Evolutionary conservation across 2,888 invertebrate genomes (phyloP).

Genomic region (Cyclophora punctaria): DNA sequence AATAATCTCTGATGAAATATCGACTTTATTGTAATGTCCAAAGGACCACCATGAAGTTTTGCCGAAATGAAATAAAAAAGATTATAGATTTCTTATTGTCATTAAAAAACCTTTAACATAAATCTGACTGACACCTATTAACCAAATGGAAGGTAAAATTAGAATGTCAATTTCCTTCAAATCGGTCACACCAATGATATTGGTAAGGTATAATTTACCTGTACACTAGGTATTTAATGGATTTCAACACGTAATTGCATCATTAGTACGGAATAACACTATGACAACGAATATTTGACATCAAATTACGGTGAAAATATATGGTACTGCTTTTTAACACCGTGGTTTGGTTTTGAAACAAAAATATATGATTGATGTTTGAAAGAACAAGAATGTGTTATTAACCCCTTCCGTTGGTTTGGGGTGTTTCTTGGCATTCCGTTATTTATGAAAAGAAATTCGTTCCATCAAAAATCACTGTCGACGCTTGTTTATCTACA

Average conservation of each 20-base stretch:
- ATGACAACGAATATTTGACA: not conserved
- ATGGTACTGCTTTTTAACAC: too few relatives aligned
- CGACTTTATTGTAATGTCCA: too few relatives aligned
- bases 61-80: too few relatives aligned
- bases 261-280: conserved; percentile 7
- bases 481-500: conserved; percentile 27
- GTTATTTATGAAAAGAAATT: not conserved
- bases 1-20: too few relatives aligned
- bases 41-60: too few relatives aligned
- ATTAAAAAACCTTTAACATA: too few relatives aligned
- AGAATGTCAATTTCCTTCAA: not conserved
- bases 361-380: not conserved
- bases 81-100: too few relatives aligned
- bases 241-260: conserved; percentile 17
- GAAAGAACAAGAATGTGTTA: not conserved
- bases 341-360: not conserved
- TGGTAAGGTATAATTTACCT: conserved; percentile 14
- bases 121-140: conserved; percentile 1
- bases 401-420: not conserved
- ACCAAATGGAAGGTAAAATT: conserved; percentile 3
- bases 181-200: conserved; percentile 7
- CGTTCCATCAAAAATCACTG: not conserved
- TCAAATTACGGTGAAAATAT: not conserved
- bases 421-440: not conserved
- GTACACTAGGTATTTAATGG: conserved; percentile 16